Evolutionary conservation across 2,888 invertebrate species (phyloP), one percentile per base, ranked within the genome.

Genomic region (Meliscaeva auricollis): DNA sequence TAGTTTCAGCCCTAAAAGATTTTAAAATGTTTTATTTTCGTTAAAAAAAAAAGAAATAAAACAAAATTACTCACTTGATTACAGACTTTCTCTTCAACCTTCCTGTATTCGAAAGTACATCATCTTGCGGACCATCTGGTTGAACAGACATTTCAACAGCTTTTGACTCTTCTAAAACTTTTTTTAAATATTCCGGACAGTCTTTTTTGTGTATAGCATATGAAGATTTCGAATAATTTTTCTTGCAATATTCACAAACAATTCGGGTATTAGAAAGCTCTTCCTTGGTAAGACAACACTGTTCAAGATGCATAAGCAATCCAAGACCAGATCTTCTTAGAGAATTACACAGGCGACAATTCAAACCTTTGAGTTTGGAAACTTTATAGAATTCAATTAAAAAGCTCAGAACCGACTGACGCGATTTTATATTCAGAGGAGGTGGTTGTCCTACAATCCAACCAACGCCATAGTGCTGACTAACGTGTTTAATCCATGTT

Each of bases 391-490:
- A 91, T 1, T 44, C 70, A 0, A 87, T 76, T 80, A 91, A 90
- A 26, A 50, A 79, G 3, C 52, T 87, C 2, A 90, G 15, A 3
- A 90, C 78, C 3, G 11, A 30, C 0, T 56, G 15, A 13, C 91
- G 90, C 1, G 87, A 88, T 2, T 88, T 70, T 0, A 89, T 9
- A 87, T 90, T 75, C 88, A 87, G 38, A 4, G 81, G 76, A 7
- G 85, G 85, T 2, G 82, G 46, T 13, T 89, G 81, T 0, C 89
- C 90, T 4, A 87, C 77, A 13, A 79, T 66, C 92, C 91, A 92
- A 4, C 91, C 92, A 7, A 92, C 72, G 30, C 92, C 92, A 75
- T 92, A 92, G 87, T 92, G 92, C 44, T 87, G 84, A 4, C 87
- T 75, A 13, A 90, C 26, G 78, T 92, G 92, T 0, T 56, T n/a